These are phyloP conservation scores for Leptinotarsa peninsularis DNA, from an alignment of 2,888 invertebrate genomes.

Conservation along the genomic window DNA sequence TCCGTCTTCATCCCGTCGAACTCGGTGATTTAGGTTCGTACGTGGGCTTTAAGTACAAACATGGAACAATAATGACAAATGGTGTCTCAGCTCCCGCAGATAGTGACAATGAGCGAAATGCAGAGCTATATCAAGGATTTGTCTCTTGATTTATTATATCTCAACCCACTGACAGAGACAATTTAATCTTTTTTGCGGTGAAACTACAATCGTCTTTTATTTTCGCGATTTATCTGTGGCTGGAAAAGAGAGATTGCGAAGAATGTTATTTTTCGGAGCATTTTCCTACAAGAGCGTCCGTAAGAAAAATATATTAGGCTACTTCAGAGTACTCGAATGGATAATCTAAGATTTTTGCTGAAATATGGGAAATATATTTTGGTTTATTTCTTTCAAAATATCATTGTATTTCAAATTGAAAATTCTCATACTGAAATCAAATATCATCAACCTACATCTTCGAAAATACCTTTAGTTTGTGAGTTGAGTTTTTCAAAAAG, in stretches of 20 bases:
- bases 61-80: conserved; percentile 50
- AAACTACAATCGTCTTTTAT: conserved; percentile 42
- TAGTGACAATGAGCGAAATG: conserved; percentile 53
- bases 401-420: no score
- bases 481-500: no score
- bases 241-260: conserved; percentile 26
- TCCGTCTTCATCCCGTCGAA: not conserved
- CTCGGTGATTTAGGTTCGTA: conserved; percentile 33
- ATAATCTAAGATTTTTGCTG: no score
- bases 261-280: conserved; percentile 16
- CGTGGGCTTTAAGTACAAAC: conserved; percentile 35
- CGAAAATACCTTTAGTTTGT: no score
- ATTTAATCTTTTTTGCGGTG: conserved; percentile 49
- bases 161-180: conserved; percentile 50
- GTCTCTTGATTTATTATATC: conserved; percentile 53
- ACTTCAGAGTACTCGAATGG: no score
- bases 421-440: no score
- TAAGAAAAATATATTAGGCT: not conserved
- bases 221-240: conserved; percentile 34
- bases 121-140: conserved; percentile 51
- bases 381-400: no score
- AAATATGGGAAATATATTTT: no score
- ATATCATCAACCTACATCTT: no score
- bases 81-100: conserved; percentile 43
- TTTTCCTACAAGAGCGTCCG: not conserved